phyloP scores from a whole-genome alignment of 1,140 invertebrate genomes.

The Zaprionus africanus region DNA sequence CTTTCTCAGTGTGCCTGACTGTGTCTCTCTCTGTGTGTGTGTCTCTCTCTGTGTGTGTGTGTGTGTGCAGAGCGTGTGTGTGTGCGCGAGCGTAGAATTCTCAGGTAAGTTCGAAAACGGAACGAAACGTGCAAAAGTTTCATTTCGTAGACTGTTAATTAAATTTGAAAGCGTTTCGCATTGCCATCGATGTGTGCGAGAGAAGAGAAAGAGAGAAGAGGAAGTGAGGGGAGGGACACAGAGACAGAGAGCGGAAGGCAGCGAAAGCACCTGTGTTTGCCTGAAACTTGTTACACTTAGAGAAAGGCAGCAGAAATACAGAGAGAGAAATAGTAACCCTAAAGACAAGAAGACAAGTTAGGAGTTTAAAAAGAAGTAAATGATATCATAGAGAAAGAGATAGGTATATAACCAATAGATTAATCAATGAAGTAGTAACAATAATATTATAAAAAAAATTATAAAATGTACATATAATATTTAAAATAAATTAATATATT shows the following conservation, averaged over 20 bases:
- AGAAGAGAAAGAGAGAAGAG: background rate
- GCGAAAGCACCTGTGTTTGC: background rate
- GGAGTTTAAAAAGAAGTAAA: background rate
- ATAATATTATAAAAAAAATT: too few species aligned
- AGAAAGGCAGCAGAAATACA: background rate
- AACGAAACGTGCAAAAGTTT: slow-evolving; percentile 27
- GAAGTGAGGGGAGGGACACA: background rate
- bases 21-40: background rate
- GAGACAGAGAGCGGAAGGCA: background rate
- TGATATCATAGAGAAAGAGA: background rate
- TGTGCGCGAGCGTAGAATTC: slow-evolving; percentile 31
- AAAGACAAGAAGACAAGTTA: too few species aligned
- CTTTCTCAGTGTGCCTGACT: slow-evolving; percentile 15
- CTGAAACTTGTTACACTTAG: background rate
- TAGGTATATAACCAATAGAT: too few species aligned
- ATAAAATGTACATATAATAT: too few species aligned
- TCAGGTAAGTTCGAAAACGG: slow-evolving; percentile 22
- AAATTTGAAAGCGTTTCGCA: slow-evolving; percentile 25
- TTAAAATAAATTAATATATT: too few species aligned
- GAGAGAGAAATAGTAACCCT: too few species aligned
- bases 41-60: too few species aligned
- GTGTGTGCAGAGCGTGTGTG: background rate
- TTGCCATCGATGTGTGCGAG: background rate
- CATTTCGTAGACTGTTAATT: slow-evolving; percentile 33
- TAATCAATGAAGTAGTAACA: too few species aligned